Evolutionary conservation across 2,888 invertebrate genomes (phyloP), one percentile per base, ranked within the genome.

Genomic region (Oligia fasciuncula): DNA sequence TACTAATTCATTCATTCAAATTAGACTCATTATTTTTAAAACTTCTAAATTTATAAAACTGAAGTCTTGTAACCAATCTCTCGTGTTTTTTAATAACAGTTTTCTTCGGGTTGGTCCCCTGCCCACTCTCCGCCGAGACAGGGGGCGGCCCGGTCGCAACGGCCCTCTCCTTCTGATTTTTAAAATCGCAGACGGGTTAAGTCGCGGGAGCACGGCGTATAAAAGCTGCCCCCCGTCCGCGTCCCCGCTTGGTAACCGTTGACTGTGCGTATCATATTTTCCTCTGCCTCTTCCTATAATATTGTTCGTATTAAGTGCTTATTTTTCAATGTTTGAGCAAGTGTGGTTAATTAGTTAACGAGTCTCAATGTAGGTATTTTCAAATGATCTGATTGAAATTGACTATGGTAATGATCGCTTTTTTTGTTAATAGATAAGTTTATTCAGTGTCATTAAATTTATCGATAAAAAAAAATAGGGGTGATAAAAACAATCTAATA

Each of bases 101-200:
- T 94, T 95, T 95, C 95, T 94, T 94, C 94, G 90, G 90, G 91
- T 91, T 86, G 89, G 92, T 91, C 94, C 95, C 94, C 93, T 90
- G 89, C 89, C 91, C 89, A 88, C 89, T 89, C 91, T 91, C 92
- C 93, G 93, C 92, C 92, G 91, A 88, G 90, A 88, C 86, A 89
- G 91, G 87, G 89, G 85, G 86, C 77, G 87, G 71, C 57, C 9
- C 70, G 90, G 89, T 85, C 87, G 87, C 80, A 81, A 83, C 85
- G 76, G 76, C 93, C 94, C 93, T 92, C 93, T 93, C 93, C 93
- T 93, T 90, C 93, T 94, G 96, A 96, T 96, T 95, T 95, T 94
- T 90, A 94, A 95, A 96, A 95, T 94, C 95, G 93, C 94, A 95
- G 95, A 94, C 95, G 95, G 95, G 95, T 94, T 95, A 95, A 94